These are phyloP conservation scores for Latrodectus geometricus DNA, from an alignment of 1,140 invertebrate species.

Conservation along the genomic window DNA sequence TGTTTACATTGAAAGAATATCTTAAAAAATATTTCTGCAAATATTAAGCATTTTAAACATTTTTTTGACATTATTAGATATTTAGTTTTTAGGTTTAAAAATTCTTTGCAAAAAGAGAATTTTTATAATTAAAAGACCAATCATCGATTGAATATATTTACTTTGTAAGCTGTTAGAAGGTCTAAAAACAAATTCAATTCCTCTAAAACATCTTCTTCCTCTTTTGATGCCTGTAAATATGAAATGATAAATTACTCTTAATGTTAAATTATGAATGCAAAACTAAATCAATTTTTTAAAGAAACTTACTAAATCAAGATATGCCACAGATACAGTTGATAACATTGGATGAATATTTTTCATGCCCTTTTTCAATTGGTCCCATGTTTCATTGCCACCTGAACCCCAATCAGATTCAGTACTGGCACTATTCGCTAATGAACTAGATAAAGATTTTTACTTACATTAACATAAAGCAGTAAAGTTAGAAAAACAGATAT, in stretches of 20 bases:
- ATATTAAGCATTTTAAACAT: too few relatives aligned
- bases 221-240: conserved; percentile 70
- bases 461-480: too few relatives aligned
- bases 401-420: conserved; percentile 74
- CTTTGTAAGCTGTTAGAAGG: conserved; percentile 75
- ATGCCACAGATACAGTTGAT: conserved; percentile 51
- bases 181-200: conserved; percentile 76
- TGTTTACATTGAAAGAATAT: too few relatives aligned
- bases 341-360: conserved; percentile 70
- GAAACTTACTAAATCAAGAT: conserved; percentile 65
- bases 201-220: conserved; percentile 76
- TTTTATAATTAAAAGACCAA: too few relatives aligned
- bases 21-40: too few relatives aligned
- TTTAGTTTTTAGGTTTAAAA: too few relatives aligned
- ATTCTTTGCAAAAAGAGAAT: too few relatives aligned
- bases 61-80: too few relatives aligned
- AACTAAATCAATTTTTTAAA: background rate
- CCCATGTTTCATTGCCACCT: conserved; percentile 75
- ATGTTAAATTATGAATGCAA: background rate
- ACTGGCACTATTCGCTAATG: conserved; percentile 52
- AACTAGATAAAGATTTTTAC: conserved; percentile 5
- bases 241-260: background rate
- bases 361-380: conserved; percentile 75
- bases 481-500: too few relatives aligned
- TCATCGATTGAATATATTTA: conserved; percentile 62